These are phyloP conservation scores for Drosophila bunnanda DNA, from an alignment of 2,888 invertebrate genomes.

Conservation along the genomic window DNA sequence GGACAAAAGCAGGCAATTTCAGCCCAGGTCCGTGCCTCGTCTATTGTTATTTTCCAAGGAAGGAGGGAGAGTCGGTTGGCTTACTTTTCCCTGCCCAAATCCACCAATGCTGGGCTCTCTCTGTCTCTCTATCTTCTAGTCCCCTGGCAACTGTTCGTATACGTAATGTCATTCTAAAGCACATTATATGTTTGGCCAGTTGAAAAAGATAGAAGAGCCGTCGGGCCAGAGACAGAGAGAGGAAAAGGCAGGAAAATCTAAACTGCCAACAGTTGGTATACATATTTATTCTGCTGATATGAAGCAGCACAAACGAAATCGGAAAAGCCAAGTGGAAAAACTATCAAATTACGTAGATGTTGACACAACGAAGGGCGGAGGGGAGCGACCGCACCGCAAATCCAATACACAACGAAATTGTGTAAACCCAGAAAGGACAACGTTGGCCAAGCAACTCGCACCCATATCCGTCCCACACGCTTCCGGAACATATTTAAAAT, in stretches of 20 bases:
- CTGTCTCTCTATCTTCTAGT: slow-evolving; percentile 19
- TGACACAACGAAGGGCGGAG: slow-evolving; percentile 59
- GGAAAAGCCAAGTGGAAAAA: slow-evolving; percentile 69
- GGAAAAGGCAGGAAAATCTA: slow-evolving; percentile 57
- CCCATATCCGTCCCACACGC: slow-evolving; percentile 10
- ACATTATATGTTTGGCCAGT: slow-evolving; percentile 57
- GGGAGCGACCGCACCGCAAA: slow-evolving; percentile 51
- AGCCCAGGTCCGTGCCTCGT: slow-evolving; percentile 13
- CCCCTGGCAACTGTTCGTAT: slow-evolving; percentile 63
- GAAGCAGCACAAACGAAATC: slow-evolving; percentile 27
- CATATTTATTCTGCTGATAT: slow-evolving; percentile 65
- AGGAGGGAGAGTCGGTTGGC: slow-evolving; percentile 28
- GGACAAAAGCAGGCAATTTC: slow-evolving; percentile 44
- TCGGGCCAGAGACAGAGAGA: slow-evolving; percentile 27
- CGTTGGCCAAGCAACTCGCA: slow-evolving; percentile 21
- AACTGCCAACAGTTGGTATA: slow-evolving; percentile 56
- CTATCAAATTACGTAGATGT: slow-evolving; percentile 76
- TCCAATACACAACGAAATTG: slow-evolving; percentile 59
- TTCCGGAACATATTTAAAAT: slow-evolving; percentile 62
- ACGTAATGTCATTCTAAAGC: slow-evolving; percentile 71
- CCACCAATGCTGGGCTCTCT: slow-evolving; percentile 1
- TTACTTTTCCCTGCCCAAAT: slow-evolving; percentile 23
- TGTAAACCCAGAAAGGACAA: slow-evolving; percentile 35
- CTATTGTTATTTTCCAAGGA: slow-evolving; percentile 21
- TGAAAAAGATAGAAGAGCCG: slow-evolving; percentile 7